Conservation (phyloP, 2,113 vertebrate species). For the Oreochromis niloticus region DNA sequence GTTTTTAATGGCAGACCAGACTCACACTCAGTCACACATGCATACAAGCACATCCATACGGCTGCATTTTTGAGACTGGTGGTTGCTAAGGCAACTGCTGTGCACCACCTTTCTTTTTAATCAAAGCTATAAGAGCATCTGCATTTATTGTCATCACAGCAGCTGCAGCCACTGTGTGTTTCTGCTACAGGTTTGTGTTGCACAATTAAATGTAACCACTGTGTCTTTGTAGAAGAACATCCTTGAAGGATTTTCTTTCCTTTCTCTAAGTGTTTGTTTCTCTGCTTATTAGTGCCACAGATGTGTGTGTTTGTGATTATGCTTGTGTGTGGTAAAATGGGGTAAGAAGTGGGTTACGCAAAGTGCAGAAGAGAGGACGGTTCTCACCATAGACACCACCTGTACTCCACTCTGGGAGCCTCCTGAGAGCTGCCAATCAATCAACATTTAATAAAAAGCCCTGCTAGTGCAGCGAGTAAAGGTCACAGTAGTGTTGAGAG, state of each 20-base stretch:
- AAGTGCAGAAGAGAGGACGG: constrained; percentile 30
- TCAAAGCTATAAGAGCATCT: constrained; percentile 38
- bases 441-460: constrained; percentile 67
- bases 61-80: constrained; percentile 23
- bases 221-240: not conserved
- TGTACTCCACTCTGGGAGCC: constrained; percentile 66
- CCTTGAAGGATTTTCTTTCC: not conserved
- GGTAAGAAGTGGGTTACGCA: not conserved
- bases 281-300: not conserved
- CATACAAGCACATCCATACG: not conserved
- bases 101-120: constrained; percentile 44
- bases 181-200: not conserved
- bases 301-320: not conserved
- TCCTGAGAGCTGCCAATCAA: constrained; percentile 73
- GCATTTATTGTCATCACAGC: constrained; percentile 34
- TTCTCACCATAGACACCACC: constrained; percentile 66
- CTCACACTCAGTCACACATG: not conserved
- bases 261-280: not conserved
- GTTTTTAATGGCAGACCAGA: constrained; percentile 32
- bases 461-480: constrained; percentile 35
- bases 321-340: not conserved
- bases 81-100: constrained; percentile 62
- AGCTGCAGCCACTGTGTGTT: not conserved
- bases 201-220: not conserved
- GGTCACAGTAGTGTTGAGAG: constrained; percentile 39